Evolutionary conservation across 2,113 vertebrate genomes (phyloP).

Genomic region (Clarias batrachus): DNA sequence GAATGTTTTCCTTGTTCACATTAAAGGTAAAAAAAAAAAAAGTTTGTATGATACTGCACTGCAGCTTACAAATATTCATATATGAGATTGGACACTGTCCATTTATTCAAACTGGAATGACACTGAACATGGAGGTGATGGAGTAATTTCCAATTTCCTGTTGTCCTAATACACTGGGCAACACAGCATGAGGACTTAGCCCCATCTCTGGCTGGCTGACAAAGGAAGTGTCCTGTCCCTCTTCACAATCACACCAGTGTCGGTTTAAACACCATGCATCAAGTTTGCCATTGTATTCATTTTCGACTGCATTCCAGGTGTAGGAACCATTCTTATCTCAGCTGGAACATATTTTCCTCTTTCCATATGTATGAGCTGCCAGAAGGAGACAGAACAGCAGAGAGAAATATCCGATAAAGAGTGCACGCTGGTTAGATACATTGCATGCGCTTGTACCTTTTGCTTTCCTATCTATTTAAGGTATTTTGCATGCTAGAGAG

Average conservation of each 20-base stretch:
- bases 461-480: conserved; percentile 32
- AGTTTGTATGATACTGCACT: background rate
- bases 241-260: conserved; percentile 36
- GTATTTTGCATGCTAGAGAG: conserved; percentile 46
- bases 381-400: conserved; percentile 4
- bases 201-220: background rate
- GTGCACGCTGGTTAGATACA: conserved; percentile 34
- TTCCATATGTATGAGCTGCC: conserved; percentile 52
- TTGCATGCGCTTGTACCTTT: conserved; percentile 14
- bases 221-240: conserved; percentile 29
- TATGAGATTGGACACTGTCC: background rate
- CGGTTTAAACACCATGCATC: conserved; percentile 28
- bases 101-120: conserved; percentile 5
- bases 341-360: conserved; percentile 37
- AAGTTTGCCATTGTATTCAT: conserved; percentile 32
- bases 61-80: background rate
- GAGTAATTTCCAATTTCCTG: conserved; percentile 16
- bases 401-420: conserved; percentile 41
- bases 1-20: background rate
- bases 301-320: conserved; percentile 38
- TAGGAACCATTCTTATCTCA: conserved; percentile 40
- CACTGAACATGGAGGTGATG: conserved; percentile 3
- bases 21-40: background rate
- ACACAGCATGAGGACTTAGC: conserved; percentile 27
- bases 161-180: background rate